phyloP scores from a whole-genome alignment of 53 echinoderm and acorn worm genomes.

The Antedon mediterranea region DNA sequence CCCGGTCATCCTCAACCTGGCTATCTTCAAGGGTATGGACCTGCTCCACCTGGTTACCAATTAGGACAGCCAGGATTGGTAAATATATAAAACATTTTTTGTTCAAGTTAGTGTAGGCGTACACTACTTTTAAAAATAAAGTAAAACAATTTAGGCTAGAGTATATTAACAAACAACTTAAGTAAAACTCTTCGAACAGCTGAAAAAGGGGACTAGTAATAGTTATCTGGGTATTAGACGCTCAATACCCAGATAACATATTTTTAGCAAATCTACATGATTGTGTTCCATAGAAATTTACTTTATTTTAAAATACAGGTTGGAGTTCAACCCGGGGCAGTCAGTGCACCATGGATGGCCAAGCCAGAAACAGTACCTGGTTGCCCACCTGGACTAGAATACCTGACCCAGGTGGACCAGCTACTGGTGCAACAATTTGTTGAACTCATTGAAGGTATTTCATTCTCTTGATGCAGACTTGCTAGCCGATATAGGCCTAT shows the following conservation, averaged over 20 bases:
- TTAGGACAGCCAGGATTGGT: neutral
- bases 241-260: too few relatives aligned
- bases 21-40: neutral
- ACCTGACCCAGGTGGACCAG: constrained; percentile 57
- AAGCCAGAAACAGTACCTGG: constrained; percentile 24
- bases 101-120: too few relatives aligned
- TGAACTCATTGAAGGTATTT: constrained; percentile 38
- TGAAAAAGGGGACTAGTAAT: too few relatives aligned
- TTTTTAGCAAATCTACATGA: too few relatives aligned
- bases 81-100: too few relatives aligned
- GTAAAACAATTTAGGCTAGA: too few relatives aligned
- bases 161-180: too few relatives aligned
- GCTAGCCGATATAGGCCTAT: too few relatives aligned
- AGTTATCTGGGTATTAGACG: too few relatives aligned
- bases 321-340: neutral
- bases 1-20: constrained; percentile 13
- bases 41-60: neutral
- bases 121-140: too few relatives aligned
- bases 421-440: constrained; percentile 57
- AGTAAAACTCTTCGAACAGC: too few relatives aligned
- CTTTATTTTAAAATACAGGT: neutral
- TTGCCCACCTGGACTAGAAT: constrained; percentile 45
- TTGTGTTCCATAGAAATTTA: neutral
- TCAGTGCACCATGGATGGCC: constrained; percentile 31
- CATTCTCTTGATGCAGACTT: too few relatives aligned